Evolutionary conservation across 2,113 vertebrate species (phyloP).

Genomic region (Xiphias gladius): DNA sequence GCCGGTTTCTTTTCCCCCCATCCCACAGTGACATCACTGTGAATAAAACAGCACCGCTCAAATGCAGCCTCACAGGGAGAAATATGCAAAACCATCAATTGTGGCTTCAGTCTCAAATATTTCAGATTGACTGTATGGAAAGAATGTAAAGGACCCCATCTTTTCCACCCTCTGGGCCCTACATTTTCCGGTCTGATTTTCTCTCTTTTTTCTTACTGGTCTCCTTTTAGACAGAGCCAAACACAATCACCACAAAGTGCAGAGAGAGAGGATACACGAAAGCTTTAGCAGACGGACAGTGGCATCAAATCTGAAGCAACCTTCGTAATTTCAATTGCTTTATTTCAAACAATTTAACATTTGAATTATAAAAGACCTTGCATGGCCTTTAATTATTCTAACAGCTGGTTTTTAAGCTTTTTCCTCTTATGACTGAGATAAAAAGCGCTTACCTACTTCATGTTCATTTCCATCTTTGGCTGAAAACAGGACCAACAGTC

Average conservation of each 20-base stretch:
- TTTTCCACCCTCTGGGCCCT: slow-evolving; percentile 63
- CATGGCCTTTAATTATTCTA: neutral
- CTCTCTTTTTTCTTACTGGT: slow-evolving; percentile 14
- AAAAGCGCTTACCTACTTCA: neutral
- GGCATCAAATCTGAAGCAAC: neutral
- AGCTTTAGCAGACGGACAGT: neutral
- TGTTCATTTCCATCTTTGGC: slow-evolving; percentile 19
- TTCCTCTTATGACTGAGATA: neutral
- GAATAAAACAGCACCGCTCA: slow-evolving; percentile 62
- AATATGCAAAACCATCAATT: slow-evolving; percentile 81
- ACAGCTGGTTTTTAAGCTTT: neutral
- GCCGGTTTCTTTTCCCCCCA: neutral
- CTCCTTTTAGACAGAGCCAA: slow-evolving; percentile 31
- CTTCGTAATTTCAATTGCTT: neutral
- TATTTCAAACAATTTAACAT: neutral
- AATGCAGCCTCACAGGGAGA: slow-evolving; percentile 64
- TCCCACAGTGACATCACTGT: slow-evolving; percentile 58
- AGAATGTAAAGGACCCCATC: slow-evolving; percentile 81
- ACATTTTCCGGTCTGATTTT: slow-evolving; percentile 49
- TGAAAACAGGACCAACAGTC: slow-evolving; percentile 1
- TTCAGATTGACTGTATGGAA: slow-evolving; percentile 82
- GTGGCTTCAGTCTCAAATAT: slow-evolving; percentile 82
- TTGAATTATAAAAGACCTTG: neutral
- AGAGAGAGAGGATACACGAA: slow-evolving; percentile 20
- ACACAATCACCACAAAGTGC: slow-evolving; percentile 50